These are phyloP conservation scores for Apocheima hispidaria DNA, from an alignment of 2,888 invertebrate genomes.

Conservation along the genomic window DNA sequence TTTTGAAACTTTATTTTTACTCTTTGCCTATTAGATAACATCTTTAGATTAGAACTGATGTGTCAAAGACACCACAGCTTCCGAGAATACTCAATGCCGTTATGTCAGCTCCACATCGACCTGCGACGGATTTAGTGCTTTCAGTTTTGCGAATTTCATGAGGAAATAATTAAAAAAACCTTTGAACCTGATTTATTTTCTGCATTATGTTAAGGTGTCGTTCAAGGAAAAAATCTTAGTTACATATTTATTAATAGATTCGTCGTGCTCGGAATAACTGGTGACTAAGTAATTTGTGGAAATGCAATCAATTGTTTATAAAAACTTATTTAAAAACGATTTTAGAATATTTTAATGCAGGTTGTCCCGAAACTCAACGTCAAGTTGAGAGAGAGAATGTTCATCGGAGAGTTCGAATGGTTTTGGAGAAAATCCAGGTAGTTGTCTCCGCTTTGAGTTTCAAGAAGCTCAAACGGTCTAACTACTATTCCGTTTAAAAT, in stretches of 20 bases:
- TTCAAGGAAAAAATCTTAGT: not conserved
- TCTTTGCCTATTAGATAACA: no score
- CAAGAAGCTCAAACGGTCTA: no score
- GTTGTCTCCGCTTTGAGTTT: no score
- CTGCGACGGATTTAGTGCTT: slow-evolving; percentile 18
- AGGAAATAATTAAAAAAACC: slow-evolving; percentile 14
- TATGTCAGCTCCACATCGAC: slow-evolving; percentile 19
- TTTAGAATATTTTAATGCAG: no score
- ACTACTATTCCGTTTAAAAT: no score
- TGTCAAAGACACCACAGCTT: slow-evolving; percentile 14
- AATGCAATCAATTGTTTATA: no score
- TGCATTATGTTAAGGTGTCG: not conserved
- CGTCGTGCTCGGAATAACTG: not conserved
- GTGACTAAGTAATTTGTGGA: not conserved
- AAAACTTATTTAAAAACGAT: no score
- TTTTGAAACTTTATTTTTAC: slow-evolving; percentile 24
- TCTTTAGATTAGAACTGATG: slow-evolving; percentile 5
- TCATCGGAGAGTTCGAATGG: no score
- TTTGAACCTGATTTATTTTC: not conserved
- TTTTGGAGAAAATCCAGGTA: no score
- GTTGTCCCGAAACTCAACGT: no score
- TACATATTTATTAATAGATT: not conserved
- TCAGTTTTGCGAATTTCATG: slow-evolving; percentile 28
- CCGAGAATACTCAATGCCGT: slow-evolving; percentile 30
- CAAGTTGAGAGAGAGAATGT: no score